These are phyloP conservation scores for Blastomussa wellsi DNA, from an alignment of 92 coral and sea anemone genomes.

Conservation along the genomic window DNA sequence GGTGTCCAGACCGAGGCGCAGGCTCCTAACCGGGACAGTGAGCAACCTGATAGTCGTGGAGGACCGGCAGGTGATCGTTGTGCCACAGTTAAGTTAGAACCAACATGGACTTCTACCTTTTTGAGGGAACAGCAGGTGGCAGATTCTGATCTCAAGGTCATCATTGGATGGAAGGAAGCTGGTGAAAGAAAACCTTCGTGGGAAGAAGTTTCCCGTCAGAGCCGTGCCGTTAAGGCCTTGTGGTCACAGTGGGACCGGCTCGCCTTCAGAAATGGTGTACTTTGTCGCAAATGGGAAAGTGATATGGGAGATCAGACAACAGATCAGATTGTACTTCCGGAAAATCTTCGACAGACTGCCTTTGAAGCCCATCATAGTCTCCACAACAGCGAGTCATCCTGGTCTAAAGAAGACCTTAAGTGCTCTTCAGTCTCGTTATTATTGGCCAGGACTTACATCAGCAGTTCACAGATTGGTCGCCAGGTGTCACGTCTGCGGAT, in stretches of 20 bases:
- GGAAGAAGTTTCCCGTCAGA: slow-evolving; percentile 7
- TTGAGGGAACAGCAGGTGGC: slow-evolving; percentile 22
- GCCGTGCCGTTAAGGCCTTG: too few relatives aligned
- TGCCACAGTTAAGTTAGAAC: slow-evolving; percentile 39
- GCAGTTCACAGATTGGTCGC: too few relatives aligned
- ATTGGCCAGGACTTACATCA: too few relatives aligned
- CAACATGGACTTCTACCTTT: slow-evolving; percentile 31
- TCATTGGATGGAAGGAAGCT: slow-evolving; percentile 23
- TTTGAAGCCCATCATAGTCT: slow-evolving; percentile 7
- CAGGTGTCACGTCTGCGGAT: too few relatives aligned
- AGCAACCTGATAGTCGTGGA: background rate
- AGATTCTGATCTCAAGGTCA: slow-evolving; percentile 17
- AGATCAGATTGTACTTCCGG: slow-evolving; percentile 28
- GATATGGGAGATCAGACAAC: slow-evolving; percentile 9
- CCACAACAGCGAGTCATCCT: background rate
- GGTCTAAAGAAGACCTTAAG: background rate
- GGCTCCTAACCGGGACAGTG: background rate
- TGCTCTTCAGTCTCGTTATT: too few relatives aligned
- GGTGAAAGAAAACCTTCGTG: background rate
- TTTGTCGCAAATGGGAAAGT: too few relatives aligned
- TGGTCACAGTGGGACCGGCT: slow-evolving; percentile 25
- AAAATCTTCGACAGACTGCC: slow-evolving; percentile 19
- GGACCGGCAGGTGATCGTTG: slow-evolving; percentile 5
- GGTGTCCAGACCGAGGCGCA: slow-evolving; percentile 12
- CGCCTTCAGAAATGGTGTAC: background rate